Percentiles rank a stretch among this genome's conserved stretches.
Evolutionary conservation across 2,113 vertebrate genomes (phyloP).

Genomic region (Bagarius yarrelli): DNA sequence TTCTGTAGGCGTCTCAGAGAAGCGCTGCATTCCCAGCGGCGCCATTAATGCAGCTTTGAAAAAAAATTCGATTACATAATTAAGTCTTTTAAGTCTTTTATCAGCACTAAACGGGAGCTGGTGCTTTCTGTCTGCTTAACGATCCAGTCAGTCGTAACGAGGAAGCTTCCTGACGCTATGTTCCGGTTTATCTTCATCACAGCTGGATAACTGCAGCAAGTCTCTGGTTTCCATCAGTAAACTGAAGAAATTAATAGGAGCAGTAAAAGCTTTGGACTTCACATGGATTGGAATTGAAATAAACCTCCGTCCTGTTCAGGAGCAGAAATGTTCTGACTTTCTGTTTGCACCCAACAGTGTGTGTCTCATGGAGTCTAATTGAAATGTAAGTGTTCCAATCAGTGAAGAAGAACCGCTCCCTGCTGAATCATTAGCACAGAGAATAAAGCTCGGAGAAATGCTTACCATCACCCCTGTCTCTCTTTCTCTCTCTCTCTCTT

Average conservation of each 20-base stretch:
- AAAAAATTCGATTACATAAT: slow-evolving; percentile 66
- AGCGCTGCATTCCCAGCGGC: slow-evolving; percentile 45
- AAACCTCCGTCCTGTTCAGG: not conserved
- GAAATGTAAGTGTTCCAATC: slow-evolving; percentile 27
- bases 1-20: slow-evolving; percentile 24
- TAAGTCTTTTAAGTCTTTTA: slow-evolving; percentile 65
- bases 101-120: slow-evolving; percentile 47
- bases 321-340: not conserved
- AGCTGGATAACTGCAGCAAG: not conserved
- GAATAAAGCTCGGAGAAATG: slow-evolving; percentile 24
- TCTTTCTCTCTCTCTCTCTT: no score
- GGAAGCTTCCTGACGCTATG: not conserved
- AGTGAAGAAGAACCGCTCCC: slow-evolving; percentile 39
- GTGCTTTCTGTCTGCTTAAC: slow-evolving; percentile 45
- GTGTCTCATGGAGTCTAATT: slow-evolving; percentile 37
- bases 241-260: not conserved
- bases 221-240: not conserved
- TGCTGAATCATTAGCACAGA: slow-evolving; percentile 39
- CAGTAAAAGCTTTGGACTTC: not conserved
- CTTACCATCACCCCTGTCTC: not conserved
- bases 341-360: not conserved
- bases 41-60: slow-evolving; percentile 51
- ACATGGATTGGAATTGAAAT: not conserved
- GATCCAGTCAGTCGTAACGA: slow-evolving; percentile 56
- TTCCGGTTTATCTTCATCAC: not conserved